Evolutionary conservation across 2,113 vertebrate genomes (phyloP), one percentile per base, ranked within the genome.

Genomic region (Colius striatus): DNA sequence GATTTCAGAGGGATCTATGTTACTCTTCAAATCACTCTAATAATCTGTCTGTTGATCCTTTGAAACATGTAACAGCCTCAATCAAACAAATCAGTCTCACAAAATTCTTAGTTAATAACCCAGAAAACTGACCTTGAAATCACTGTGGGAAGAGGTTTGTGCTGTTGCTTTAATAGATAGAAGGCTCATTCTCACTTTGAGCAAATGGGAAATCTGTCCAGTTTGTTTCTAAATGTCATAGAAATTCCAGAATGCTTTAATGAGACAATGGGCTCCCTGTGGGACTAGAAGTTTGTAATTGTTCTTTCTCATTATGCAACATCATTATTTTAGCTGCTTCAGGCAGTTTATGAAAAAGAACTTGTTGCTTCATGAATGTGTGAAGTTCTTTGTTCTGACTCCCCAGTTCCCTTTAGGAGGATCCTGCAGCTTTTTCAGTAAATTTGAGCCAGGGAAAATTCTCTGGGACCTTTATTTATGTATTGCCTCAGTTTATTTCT

Each of bases 91-190:
- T 87, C 25, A 47, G 77, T 77, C 50, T 79, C 36, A 60, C 55
- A n/a, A 78, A 74, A 70, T 66, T 95, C 76, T 75, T 95, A 47
- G 62, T 94, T 89, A 96, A 90, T 96, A 94, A 97, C 96, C 70
- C 14, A 93, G 71, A 51, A 79, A 94, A 51, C 32, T 32, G 27
- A 34, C 61, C n/a, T 77, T 87, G 62, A 79, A 90, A 84, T 77
- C 17, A 4, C 81, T 87, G 19, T 21, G 29, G 80, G 85, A 90
- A 87, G 34, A 77, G 32, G 15, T 62, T 51, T 81, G 61, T 72
- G 36, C 43, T 77, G 27, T 74, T 78, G 30, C 41, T 92, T 90
- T 95, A 95, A 62, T 25, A 71, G 62, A 75, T 71, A 78, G 70
- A 74, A 89, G 50, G 53, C 10, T 63, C 41, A 57, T 87, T 91